Conservation (phyloP, 2,113 vertebrate species). For the Paratilapia polleni region DNA sequence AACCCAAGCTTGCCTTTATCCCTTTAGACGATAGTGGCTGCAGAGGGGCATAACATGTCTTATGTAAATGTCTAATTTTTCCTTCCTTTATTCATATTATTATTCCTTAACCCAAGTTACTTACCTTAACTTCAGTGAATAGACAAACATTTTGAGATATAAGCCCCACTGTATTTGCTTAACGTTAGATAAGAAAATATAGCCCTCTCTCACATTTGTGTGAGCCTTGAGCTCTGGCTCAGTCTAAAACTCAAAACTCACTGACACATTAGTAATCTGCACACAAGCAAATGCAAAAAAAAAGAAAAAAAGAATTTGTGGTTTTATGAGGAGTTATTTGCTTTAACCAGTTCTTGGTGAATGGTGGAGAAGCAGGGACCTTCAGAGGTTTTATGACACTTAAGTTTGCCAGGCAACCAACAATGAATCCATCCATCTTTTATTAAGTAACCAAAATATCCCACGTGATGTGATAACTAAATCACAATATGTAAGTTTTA, state of each 20-base stretch:
- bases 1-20: not conserved
- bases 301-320: not conserved
- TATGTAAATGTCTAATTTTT: not conserved
- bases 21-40: not conserved
- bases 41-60: not conserved
- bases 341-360: not conserved
- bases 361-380: not conserved
- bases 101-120: not conserved
- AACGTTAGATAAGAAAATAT: not conserved
- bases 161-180: not conserved
- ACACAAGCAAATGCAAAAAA: not conserved
- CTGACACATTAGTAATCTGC: not conserved
- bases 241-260: not conserved
- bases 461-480: not conserved
- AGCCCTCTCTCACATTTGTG: not conserved
- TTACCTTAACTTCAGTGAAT: not conserved
- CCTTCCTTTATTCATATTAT: no score
- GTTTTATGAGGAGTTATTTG: not conserved
- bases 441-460: conserved; percentile 1
- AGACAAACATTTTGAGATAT: not conserved
- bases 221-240: not conserved
- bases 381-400: not conserved
- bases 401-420: conserved; percentile 8
- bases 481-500: not conserved
- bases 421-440: not conserved